These are phyloP conservation scores for Paralinhomoeus sp. DNA, from an alignment of 2,888 invertebrate species.

Conservation along the genomic window DNA sequence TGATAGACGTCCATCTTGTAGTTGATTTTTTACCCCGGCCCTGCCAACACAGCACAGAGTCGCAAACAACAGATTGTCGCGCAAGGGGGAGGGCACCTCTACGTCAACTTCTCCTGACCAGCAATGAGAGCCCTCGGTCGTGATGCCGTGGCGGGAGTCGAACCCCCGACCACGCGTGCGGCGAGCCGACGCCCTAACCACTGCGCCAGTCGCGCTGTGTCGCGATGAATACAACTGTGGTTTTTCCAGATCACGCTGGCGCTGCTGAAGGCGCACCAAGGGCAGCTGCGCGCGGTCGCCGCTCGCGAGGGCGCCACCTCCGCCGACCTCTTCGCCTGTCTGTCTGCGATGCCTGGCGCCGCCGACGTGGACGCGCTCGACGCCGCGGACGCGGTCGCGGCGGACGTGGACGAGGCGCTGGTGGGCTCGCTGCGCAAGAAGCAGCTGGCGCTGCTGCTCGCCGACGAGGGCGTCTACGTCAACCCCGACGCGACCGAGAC, in stretches of 20 bases:
- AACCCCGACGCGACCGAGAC: slow-evolving; percentile 65
- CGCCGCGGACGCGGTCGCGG: slow-evolving; percentile 48
- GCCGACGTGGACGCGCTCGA: slow-evolving; percentile 70
- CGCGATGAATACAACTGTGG: no score
- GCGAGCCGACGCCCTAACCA: no score
- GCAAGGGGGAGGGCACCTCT: no score
- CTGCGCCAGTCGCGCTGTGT: no score
- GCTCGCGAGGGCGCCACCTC: slow-evolving; percentile 40
- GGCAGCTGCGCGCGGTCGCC: slow-evolving; percentile 55
- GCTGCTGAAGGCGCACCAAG: slow-evolving; percentile 36
- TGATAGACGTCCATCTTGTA: no score
- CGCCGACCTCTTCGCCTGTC: slow-evolving; percentile 85
- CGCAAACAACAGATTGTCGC: no score
- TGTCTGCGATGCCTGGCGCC: slow-evolving; percentile 81
- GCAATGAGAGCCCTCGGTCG: no score
- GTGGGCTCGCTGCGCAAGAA: slow-evolving; percentile 38
- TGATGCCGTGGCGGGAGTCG: no score
- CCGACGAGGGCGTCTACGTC: slow-evolving; percentile 75
- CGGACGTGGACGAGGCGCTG: slow-evolving; percentile 41
- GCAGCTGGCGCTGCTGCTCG: slow-evolving; percentile 83
- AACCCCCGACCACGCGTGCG: no score
- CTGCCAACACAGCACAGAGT: no score
- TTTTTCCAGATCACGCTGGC: slow-evolving; percentile 15
- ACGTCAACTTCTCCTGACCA: no score
- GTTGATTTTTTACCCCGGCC: no score